Conservation (phyloP, 2,888 invertebrate genomes). For the Lasioglossum vierecki region DNA sequence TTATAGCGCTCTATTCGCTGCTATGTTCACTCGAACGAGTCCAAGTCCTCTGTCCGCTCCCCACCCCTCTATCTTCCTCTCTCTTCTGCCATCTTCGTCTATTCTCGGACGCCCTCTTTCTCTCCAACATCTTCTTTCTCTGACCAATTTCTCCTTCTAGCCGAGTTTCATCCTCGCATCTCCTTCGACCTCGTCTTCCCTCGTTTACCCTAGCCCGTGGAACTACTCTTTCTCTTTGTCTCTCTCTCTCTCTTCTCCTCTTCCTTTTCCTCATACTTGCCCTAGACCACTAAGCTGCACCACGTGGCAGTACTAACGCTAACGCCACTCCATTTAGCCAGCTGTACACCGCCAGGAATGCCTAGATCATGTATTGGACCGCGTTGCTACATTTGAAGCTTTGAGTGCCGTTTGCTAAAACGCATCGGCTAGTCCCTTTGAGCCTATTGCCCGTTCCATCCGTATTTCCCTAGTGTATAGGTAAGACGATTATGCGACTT, state of each 20-base stretch:
- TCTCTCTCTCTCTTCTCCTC: background rate
- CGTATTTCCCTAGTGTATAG: conserved; percentile 33
- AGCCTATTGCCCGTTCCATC: conserved; percentile 49
- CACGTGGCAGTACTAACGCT: conserved; percentile 70
- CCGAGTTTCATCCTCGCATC: conserved; percentile 16
- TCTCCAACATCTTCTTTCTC: conserved; percentile 23
- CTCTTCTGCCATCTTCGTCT: background rate
- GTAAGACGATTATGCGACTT: conserved; percentile 56
- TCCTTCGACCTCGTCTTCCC: conserved; percentile 34
- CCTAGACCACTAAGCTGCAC: conserved; percentile 58
- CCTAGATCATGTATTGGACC: conserved; percentile 56
- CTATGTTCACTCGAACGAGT: conserved; percentile 67
- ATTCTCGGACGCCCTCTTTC: background rate
- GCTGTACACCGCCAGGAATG: conserved; percentile 61
- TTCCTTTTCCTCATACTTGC: background rate
- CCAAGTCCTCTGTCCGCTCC: conserved; percentile 44
- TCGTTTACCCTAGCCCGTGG: conserved; percentile 24
- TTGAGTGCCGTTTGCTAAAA: conserved; percentile 58
- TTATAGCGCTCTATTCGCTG: conserved; percentile 71
- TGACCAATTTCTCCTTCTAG: conserved; percentile 41
- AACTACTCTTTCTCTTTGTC: background rate
- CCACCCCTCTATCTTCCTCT: background rate
- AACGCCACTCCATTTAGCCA: conserved; percentile 70
- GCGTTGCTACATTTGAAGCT: conserved; percentile 14
- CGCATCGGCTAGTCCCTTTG: conserved; percentile 66